Evolutionary conservation across 2,888 invertebrate species (phyloP), one percentile per base, ranked within the genome.

Genomic region (Labia minor): DNA sequence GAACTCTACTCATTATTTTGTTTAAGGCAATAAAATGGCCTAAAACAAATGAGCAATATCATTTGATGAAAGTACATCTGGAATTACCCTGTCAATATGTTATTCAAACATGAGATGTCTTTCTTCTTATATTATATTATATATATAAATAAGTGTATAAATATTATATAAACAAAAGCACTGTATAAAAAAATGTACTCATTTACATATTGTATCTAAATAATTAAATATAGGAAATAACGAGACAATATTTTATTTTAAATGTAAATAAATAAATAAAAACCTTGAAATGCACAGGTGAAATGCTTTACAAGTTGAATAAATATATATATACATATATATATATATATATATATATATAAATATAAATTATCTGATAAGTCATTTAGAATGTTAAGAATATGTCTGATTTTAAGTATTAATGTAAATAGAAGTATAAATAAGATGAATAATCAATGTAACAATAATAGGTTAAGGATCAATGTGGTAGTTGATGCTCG

Each of bases 201-300:
- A 49, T 49, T 8, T 49, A 49, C 3, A 49, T 49, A 10, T 49
- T 49, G 49, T 49, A 49, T n/a, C 14, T 49, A 33, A 33, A 49
- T 49, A n/a, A 49, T 16, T 8, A 33, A n/a, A 49, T 49, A n/a
- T 49, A 49, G 49, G n/a, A 49, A 49, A 49, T 49, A 49, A 49
- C 49, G 49, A 49, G 49, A 49, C 49, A 49, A 49, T 49, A 49
- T 16, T 49, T 11, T 49, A 49, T 10, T 4, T 49, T 49, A 49
- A 49, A 49, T 49, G 49, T 49, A 49, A 49, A 49, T 49, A 49
- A n/a, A 49, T n/a, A 16, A 11, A n/a, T n/a, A n/a, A n/a, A n/a
- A 49, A 49, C n/a, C 49, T 49, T 49, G n/a, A 49, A 16, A 49
- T 49, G 49, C 49, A 49, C 49, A 49, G 49, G 49, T 49, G 49